Evolutionary conservation across 2,113 vertebrate species (phyloP).

Genomic region (Addax nasomaculatus): DNA sequence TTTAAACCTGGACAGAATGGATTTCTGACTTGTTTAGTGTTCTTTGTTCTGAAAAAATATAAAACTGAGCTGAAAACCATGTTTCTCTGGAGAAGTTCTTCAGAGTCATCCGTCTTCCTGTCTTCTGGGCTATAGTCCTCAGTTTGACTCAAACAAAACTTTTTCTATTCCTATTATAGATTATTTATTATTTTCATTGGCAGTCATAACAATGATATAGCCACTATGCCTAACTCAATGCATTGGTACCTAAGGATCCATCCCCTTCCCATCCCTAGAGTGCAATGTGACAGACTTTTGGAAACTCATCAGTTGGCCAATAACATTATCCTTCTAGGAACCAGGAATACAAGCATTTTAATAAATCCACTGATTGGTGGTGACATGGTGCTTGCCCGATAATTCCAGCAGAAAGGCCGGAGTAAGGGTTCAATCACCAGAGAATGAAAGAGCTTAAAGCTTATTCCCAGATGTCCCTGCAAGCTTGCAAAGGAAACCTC

Average conservation of each 20-base stretch:
- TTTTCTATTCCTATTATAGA: not conserved
- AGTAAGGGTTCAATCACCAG: not conserved
- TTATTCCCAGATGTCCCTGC: not conserved
- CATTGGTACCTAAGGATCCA: not conserved
- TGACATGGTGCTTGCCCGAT: not conserved
- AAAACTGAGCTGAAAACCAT: not conserved
- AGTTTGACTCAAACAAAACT: not conserved
- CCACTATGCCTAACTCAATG: not conserved
- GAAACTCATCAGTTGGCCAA: not conserved
- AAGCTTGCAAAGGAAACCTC: not conserved
- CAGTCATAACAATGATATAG: not conserved
- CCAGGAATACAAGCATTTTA: not conserved
- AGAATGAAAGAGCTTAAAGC: not conserved
- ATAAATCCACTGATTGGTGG: not conserved
- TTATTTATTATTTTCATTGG: not conserved
- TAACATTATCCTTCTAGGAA: constrained; percentile 2
- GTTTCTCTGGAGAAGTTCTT: not conserved
- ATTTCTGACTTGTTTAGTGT: not conserved
- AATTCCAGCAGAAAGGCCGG: not conserved
- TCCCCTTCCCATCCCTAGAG: not conserved
- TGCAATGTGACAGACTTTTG: not conserved
- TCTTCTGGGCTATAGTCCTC: not conserved
- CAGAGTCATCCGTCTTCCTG: not conserved
- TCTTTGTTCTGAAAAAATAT: not conserved
- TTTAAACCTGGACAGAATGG: not conserved